Base-by-base conservation (phyloP, 2,797 vertebrate species). In the Hybognathus amarus region DNA sequence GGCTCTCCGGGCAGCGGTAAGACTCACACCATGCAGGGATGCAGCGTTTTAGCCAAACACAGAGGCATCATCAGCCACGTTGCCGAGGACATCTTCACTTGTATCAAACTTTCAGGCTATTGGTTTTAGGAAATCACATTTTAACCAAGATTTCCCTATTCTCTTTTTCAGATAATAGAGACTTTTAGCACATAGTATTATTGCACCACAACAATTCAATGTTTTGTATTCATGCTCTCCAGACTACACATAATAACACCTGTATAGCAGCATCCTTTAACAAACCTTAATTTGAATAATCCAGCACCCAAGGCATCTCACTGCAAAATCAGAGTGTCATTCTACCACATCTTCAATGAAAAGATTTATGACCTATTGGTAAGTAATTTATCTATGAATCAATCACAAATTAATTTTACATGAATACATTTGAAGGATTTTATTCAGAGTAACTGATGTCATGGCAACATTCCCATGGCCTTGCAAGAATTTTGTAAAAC, bases 351-450 rank as follows among this genome's bases (percentile, higher is more conserved):
- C 78, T 90, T 88, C 22, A 91, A 91, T 83, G 90, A 92, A 77
- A 91, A 90, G 89, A 89, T 91, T 66, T 91, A 87, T n/a, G 91
- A 91, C 77, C 85, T 91, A 30, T 82, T 91, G 88, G 91, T 91
- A 87, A 89, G 91, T 86, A 12, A 7, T 54, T 40, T n/a, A 24
- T 74, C 24, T 45, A 15, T 13, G 20, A 54, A 74, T 54, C 47
- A 36, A 9, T 54, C 7, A 54, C 2, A 54, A 54, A n/a, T n/a
- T 75, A 38, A 56, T 75, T 30, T 18, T 30, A 71, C 8, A 47
- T 71, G 18, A 50, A 50, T 71, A 9, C 24, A 71, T 33, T 71
- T 50, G 24, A 45, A 27, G 20, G 17, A 33, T 30, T 70, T 69
- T 47, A 27, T 47, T 17, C 12, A 69, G 67, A 69, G 36, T 12